Base-by-base conservation (phyloP, 2,113 vertebrate genomes). In the Toxostoma redivivum region DNA sequence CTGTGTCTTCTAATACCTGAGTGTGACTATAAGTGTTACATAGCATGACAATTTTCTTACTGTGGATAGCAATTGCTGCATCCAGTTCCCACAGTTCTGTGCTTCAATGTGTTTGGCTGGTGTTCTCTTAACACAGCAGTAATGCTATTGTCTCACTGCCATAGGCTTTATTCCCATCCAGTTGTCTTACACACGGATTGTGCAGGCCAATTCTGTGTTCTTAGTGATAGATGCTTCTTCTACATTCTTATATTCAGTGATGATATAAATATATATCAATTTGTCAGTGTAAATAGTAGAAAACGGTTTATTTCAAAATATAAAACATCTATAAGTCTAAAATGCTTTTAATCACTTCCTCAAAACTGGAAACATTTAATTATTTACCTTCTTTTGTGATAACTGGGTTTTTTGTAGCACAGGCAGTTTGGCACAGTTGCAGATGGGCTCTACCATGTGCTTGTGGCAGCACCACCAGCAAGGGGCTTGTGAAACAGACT, bases 141-240 rank as follows among this genome's bases (percentile, higher is more conserved):
- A 44, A 40, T 30, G 12, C 23, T 53, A 0, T 18, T 27, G 21
- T 70, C 77, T 91, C 56, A 10, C 9, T 62, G 61, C 25, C 40
- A 38, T 37, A 3, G 19, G n/a, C 18, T 81, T 64, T 33, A 3
- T 81, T 57, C 45, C 67, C 37, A 30, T 38, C 51, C 2, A 0
- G 1, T 33, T 2, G 0, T 42, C 60, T 81, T 10, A 25, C 14
- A 22, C 22, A 1, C n/a, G 77, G n/a, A 23, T 69, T 58, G 48
- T 45, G 25, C n/a, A 42, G 18, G 8, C 88, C 24, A 18, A 14
- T 76, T 37, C 48, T 61, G 8, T 5, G 2, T 35, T 57, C 40
- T 73, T 64, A 45, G 33, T 45, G 30, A 30, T 5, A 48, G 45
- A 14, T 61, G 15, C 4, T 66, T 5, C 22, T 81, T 48, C 53